Base-by-base conservation (phyloP, 2,888 invertebrate genomes). In the Blomia tropicalis region DNA sequence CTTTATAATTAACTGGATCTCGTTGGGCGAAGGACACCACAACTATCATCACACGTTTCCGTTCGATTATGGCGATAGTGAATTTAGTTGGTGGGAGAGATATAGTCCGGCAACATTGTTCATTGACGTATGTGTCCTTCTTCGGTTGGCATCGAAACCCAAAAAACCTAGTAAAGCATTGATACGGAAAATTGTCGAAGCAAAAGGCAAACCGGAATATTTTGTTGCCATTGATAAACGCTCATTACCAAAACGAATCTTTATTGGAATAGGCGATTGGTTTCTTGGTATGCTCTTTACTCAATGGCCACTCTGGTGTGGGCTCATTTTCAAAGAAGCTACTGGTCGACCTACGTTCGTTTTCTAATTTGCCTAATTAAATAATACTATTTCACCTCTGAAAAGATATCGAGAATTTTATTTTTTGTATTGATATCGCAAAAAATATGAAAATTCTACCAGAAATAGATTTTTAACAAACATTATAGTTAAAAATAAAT, bases 21-120 rank as follows among this genome's bases (percentile, higher is more conserved):
- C 58, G 19, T 41, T 62, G 43, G 62, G 62, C 19, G 59, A 58
- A 41, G 59, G 36, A 7, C 22, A 44, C 73, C 75, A 75, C 67
- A 75, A 75, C 66, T 75, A 73, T 68, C 75, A 75, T 66, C 75
- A 68, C 43, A 65, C 66, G 14, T 68, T 68, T 60, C 68, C 68
- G 0, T 67, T 65, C 62, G 68, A 68, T 32, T 68, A 68, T 59
- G 43, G 67, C 1, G 73, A 74, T n/a, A 72, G 73, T 60, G 75
- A 75, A 23, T 25, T 41, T 31, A 58, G 27, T 1, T 58, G 58
- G 58, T 62, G 56, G 23, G 62, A 62, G 22, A 25, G 41, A 2
- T 62, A 43, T 27, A 62, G 58, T 56, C 58, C 58, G 3, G 58
- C 62, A 4, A 43, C 58, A 29, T n/a, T 62, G 2, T 58, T 62